phyloP scores from a whole-genome alignment of 1,140 invertebrate species.

The Panulirus ornatus region DNA sequence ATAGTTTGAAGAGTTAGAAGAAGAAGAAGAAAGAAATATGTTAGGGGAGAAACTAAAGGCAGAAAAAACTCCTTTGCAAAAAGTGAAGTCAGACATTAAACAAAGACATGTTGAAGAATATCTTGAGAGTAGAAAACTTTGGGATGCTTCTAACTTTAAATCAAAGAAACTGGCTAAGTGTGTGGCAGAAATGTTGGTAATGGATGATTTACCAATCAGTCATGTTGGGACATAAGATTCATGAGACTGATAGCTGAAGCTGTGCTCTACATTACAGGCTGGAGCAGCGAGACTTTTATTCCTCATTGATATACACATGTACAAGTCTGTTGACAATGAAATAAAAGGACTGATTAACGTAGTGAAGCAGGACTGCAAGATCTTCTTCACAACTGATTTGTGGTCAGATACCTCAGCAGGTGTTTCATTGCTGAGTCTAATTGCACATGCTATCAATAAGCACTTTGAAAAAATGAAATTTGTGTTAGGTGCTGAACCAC shows the following conservation, averaged over 20 bases:
- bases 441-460: constrained; percentile 33
- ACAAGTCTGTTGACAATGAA: constrained; percentile 5
- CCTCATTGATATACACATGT: constrained; percentile 47
- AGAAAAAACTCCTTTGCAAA: too few relatives aligned
- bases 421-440: constrained; percentile 57
- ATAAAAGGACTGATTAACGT: neutral
- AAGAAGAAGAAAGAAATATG: too few relatives aligned
- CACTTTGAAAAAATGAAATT: constrained; percentile 38
- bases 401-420: constrained; percentile 44
- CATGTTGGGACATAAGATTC: constrained; percentile 46
- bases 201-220: too few relatives aligned
- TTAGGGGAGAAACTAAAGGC: too few relatives aligned
- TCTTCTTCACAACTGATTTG: constrained; percentile 49
- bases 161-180: too few relatives aligned
- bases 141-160: too few relatives aligned
- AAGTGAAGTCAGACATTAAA: too few relatives aligned
- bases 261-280: constrained; percentile 31
- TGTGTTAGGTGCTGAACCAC: neutral
- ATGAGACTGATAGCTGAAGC: constrained; percentile 36
- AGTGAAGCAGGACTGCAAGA: neutral
- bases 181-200: too few relatives aligned
- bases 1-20: too few relatives aligned
- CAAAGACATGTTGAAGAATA: too few relatives aligned
- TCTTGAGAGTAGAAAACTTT: too few relatives aligned
- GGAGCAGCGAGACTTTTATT: constrained; percentile 42